Conservation (phyloP, 2,113 vertebrate genomes). For the Lasiurus cinereus region DNA sequence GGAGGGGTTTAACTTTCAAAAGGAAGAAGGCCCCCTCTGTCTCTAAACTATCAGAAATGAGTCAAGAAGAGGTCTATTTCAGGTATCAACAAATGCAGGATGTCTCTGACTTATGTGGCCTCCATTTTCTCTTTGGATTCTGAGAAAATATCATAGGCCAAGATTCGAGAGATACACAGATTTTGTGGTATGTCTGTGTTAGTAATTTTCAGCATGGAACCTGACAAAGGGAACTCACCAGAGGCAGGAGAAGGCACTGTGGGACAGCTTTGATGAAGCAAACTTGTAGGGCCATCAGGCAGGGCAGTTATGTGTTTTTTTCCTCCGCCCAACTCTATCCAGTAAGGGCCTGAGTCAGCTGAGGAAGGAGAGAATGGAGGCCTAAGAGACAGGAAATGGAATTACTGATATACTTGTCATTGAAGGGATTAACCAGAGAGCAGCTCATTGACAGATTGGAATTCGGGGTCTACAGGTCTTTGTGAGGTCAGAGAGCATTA, state of each 20-base stretch:
- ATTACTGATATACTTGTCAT: neutral
- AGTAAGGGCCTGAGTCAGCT: neutral
- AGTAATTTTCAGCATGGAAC: neutral
- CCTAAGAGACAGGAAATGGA: neutral
- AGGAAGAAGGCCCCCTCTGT: neutral
- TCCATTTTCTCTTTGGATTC: constrained; percentile 33
- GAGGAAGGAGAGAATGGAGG: neutral
- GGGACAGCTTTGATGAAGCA: neutral
- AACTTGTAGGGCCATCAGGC: neutral
- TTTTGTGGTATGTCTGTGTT: neutral
- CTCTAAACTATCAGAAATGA: neutral
- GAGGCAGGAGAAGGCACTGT: neutral
- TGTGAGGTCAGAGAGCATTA: neutral
- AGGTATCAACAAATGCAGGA: neutral
- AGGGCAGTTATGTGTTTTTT: neutral
- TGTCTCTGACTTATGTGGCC: neutral
- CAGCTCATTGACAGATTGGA: neutral
- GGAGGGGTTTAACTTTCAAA: neutral
- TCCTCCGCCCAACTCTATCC: neutral
- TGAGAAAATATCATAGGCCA: neutral
- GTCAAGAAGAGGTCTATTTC: neutral
- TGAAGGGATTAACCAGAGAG: neutral
- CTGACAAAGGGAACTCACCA: neutral
- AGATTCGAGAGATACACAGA: neutral
- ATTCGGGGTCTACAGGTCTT: neutral